Base-by-base conservation (phyloP, 2,888 invertebrate genomes). In the Conops quadrifasciatus region DNA sequence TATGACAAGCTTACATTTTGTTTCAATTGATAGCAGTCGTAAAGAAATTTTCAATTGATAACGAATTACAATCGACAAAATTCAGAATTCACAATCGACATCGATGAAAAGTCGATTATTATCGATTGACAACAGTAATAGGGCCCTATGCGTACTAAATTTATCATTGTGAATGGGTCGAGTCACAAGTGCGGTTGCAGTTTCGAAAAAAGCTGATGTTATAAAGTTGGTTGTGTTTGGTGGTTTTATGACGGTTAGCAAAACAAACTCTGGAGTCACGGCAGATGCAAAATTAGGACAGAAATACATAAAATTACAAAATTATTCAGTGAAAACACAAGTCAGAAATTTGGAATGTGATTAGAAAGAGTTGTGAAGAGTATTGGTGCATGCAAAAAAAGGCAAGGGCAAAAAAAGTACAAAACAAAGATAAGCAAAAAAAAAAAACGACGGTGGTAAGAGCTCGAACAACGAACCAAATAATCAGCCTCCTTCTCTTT, bases 291-390 rank as follows among this genome's bases (percentile, higher is more conserved):
- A 47, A 63, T 15, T 45, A 26, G 11, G 13, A 3, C 7, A 7
- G 47, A 64, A 47, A 28, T 64, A 47, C 2, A 24, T 49, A 49
- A 63, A 63, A 64, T 49, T 49, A 64, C 36, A 36, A 64, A 64
- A 49, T 64, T 64, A 15, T 26, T 24, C 5, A 13, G 64, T 47
- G 19, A 13, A 47, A 47, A 64, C 36, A 62, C 45, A n/a, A 45
- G 1, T 15, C 16, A 19, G 30, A 45, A 26, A 36, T 36, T 36
- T 36, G 36, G 36, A 9, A 36, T 7, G 9, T 36, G 36, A 36
- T 7, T 36, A 36, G 9, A 36, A 7, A 7, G 9, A 36, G 36
- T 9, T 36, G 36, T 7, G n/a, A 36, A 36, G 9, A 36, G 5
- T 7, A 36, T 36, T 36, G 5, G 36, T 36, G 36, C 36, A 36